phyloP scores from a whole-genome alignment of 2,113 vertebrate genomes.

The Petrocephalus zakoni region DNA sequence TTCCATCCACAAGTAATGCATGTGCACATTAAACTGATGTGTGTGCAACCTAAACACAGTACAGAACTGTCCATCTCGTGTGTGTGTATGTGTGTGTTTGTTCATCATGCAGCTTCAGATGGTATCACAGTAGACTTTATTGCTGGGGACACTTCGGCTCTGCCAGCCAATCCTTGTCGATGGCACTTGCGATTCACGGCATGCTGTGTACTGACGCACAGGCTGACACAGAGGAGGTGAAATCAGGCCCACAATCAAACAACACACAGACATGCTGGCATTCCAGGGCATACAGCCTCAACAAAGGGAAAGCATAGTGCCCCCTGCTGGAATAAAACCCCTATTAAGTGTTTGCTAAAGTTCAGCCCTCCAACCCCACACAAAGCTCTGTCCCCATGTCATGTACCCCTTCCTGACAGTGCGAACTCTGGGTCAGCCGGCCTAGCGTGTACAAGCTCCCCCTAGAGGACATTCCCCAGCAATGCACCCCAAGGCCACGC shows the following conservation, averaged over 20 bases:
- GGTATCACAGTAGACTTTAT: no score
- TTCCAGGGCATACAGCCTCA: background rate
- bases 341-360: background rate
- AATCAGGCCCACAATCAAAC: background rate
- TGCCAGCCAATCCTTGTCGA: no score
- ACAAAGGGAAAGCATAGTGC: background rate
- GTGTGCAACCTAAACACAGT: no score
- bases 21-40: no score
- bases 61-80: no score
- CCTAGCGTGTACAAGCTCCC: background rate
- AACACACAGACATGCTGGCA: background rate
- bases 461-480: background rate
- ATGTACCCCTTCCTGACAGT: background rate
- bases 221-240: background rate
- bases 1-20: no score
- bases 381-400: background rate
- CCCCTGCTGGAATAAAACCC: background rate
- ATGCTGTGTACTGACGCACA: background rate
- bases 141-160: no score
- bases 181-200: no score
- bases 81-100: no score
- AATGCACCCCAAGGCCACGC: background rate
- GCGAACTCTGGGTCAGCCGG: background rate
- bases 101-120: no score
- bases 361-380: background rate